Conservation (phyloP, 2,888 invertebrate species). For the Dinocampus coccinellae region DNA sequence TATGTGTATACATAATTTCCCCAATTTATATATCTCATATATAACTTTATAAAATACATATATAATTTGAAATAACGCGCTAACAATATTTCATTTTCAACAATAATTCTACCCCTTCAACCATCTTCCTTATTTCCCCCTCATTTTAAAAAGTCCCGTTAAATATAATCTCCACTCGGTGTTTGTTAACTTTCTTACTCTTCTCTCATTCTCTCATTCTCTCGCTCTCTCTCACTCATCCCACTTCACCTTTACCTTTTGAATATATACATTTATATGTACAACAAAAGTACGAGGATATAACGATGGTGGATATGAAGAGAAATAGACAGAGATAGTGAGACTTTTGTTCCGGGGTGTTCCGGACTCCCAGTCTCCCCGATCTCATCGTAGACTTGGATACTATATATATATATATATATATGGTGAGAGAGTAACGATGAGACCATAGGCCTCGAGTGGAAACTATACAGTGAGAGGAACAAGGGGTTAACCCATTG, state of each 20-base stretch:
- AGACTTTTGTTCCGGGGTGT: slow-evolving; percentile 37
- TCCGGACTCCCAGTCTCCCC: slow-evolving; percentile 45
- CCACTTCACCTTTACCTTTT: slow-evolving; percentile 11
- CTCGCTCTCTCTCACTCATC: slow-evolving; percentile 52
- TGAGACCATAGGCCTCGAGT: slow-evolving; percentile 46
- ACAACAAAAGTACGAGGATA: slow-evolving; percentile 1
- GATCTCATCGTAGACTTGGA: slow-evolving; percentile 45
- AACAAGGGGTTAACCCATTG: slow-evolving; percentile 69
- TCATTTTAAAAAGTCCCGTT: slow-evolving; percentile 54
- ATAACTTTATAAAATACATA: slow-evolving; percentile 51
- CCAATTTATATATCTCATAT: slow-evolving; percentile 51
- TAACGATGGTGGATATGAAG: slow-evolving; percentile 26
- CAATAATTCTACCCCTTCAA: slow-evolving; percentile 37
- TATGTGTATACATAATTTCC: slow-evolving; percentile 61
- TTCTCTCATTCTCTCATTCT: slow-evolving; percentile 25
- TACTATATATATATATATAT: slow-evolving; percentile 3
- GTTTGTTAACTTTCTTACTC: slow-evolving; percentile 65
- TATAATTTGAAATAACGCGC: slow-evolving; percentile 45
- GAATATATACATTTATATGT: slow-evolving; percentile 32
- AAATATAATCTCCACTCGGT: slow-evolving; percentile 64
- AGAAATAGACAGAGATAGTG: slow-evolving; percentile 11
- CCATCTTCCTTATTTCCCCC: slow-evolving; percentile 44
- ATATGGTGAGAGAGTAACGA: slow-evolving; percentile 13
- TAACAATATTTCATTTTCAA: slow-evolving; percentile 21
- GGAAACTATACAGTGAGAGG: slow-evolving; percentile 60